Conservation (phyloP, 2,113 vertebrate genomes). For the Cinclus mexicanus region DNA sequence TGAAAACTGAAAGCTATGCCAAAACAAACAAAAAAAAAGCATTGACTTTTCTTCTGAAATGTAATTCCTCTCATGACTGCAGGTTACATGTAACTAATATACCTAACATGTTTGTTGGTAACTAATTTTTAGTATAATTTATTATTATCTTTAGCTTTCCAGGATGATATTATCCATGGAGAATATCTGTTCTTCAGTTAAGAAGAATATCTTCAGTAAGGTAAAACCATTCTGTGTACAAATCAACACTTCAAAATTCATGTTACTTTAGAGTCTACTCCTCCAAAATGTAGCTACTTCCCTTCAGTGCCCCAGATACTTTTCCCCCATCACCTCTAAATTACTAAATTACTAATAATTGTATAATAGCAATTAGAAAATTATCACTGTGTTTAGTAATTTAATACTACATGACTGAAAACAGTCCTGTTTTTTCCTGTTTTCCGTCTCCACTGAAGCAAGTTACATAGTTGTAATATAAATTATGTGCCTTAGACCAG, state of each 20-base stretch:
- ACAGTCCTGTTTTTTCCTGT: not conserved
- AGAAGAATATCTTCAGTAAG: not conserved
- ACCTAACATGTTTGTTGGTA: rapidly evolving
- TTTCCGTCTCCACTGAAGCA: not conserved
- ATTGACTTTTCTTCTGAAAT: not conserved
- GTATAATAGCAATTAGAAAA: not conserved
- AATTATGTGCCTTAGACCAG: not conserved
- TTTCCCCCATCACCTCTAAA: not conserved
- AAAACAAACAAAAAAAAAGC: not conserved
- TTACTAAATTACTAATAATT: not conserved
- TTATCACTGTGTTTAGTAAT: not conserved
- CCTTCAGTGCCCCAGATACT: not conserved
- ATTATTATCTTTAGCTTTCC: not conserved
- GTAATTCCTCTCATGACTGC: not conserved
- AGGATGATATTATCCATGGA: not conserved
- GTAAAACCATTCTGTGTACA: not conserved
- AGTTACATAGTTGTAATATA: not conserved
- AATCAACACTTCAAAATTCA: not conserved
- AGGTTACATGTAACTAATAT: not conserved
- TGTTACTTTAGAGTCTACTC: not conserved
- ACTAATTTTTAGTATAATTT: not conserved
- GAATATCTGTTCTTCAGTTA: not conserved
- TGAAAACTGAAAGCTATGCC: not conserved
- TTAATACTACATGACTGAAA: not conserved
- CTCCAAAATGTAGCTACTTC: not conserved